Conservation (phyloP, 2,113 vertebrate species). For the Cryptomyrus ogoouensis region DNA sequence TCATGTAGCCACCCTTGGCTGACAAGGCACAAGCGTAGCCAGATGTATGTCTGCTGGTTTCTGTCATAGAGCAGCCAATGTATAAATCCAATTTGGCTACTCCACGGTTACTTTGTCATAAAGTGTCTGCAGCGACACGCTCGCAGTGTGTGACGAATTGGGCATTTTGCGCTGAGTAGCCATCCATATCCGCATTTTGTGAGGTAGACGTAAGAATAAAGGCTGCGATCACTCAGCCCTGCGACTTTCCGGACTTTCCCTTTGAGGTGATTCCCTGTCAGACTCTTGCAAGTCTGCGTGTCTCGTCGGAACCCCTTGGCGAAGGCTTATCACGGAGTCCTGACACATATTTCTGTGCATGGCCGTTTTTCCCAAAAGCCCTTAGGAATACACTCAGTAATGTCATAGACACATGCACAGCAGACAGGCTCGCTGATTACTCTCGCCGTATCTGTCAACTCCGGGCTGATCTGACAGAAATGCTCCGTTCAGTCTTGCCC, state of each 20-base stretch:
- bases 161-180: not conserved
- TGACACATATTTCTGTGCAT: not conserved
- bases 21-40: not conserved
- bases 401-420: not conserved
- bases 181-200: not conserved
- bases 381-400: not conserved
- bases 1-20: not conserved
- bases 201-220: not conserved
- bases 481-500: not conserved
- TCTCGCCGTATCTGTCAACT: not conserved
- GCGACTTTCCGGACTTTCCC: not conserved
- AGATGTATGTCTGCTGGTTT: not conserved
- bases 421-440: not conserved
- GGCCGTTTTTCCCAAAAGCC: not conserved
- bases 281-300: not conserved
- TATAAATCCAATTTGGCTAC: not conserved
- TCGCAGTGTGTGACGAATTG: not conserved
- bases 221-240: not conserved
- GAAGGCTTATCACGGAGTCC: not conserved
- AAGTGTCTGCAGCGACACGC: not conserved
- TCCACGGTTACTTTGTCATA: slow-evolving; percentile 6
- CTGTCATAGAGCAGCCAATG: not conserved
- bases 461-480: not conserved
- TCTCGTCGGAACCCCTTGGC: not conserved
- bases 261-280: not conserved